Base-by-base conservation (phyloP, 2,888 invertebrate species). In the Sinhomidia bicolor region DNA sequence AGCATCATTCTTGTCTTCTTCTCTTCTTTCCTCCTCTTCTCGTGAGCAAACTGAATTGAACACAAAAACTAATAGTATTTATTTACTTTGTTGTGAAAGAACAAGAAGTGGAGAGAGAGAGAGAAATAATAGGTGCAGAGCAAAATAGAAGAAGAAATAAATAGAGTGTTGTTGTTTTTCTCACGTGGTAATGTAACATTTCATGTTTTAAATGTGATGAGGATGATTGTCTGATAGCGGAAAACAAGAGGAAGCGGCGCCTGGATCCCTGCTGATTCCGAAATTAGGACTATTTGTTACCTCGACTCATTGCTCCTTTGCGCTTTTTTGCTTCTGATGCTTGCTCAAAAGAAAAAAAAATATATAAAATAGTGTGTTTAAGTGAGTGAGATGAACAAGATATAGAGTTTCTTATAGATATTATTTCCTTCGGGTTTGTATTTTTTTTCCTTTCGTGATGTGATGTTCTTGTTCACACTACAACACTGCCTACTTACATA, bases 271-370 rank as follows among this genome's bases (percentile, higher is more conserved):
- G 92, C 92, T 92, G 92, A 91, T 92, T 92, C 90, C 89, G 91
- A 92, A 92, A 92, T 92, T 92, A 92, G 91, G 92, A 92, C 92
- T 92, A 92, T 92, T 92, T 92, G 92, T 92, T 92, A 92, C 92
- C 91, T 89, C 91, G 89, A 89, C 90, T 90, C 88, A 85, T 89
- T 89, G 36, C 89, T 89, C 85, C 85, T 91, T 89, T 88, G 88
- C 79, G 88, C 88, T n/a, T n/a, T 83, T 83, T 91, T 91, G 76
- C 83, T 90, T 57, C 83, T 88, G 36, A n/a, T n/a, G n/a, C n/a
- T n/a, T n/a, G n/a, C n/a, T n/a, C n/a, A n/a, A n/a, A n/a, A n/a
- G n/a, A n/a, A n/a, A n/a, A n/a, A n/a, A n/a, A n/a, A n/a, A n/a
- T n/a, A n/a, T n/a, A n/a, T n/a, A n/a, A n/a, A n/a, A n/a, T n/a